Evolutionary conservation across 2,888 invertebrate genomes (phyloP), one percentile per base, ranked within the genome.

Genomic region (Quadriops clusia): DNA sequence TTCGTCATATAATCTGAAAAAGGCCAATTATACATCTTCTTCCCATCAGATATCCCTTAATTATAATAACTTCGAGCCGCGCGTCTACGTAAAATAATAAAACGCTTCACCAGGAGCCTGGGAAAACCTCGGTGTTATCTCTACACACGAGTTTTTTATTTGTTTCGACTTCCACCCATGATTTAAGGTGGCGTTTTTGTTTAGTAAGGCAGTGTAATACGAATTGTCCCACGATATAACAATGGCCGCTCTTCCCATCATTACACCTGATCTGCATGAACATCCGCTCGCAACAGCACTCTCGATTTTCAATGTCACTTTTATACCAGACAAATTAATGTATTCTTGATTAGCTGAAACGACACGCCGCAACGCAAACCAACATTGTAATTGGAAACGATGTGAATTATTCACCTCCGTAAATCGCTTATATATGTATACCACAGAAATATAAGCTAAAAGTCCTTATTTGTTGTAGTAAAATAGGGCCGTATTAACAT

Each of bases 241-340:
- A 59, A 58, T 59, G 43, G 54, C 37, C 35, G 41, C 40, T 53
- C 53, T 61, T 61, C 60, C 58, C 60, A 61, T 61, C 60, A 58
- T 61, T 61, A 61, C 59, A 55, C 57, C 52, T 56, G 59, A 60
- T 59, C 60, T 60, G 59, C 60, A 60, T 60, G 59, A 50, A 58
- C 58, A 58, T 57, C 56, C 57, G 56, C 49, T 55, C 53, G 49
- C 53, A 36, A 35, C 18, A 25, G 37, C 49, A 58, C 58, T 58
- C 58, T 58, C 58, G 55, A 53, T 59, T 57, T 60, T 59, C 59
- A 60, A 59, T 59, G 60, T 60, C 58, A 54, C 51, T 50, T 37
- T 29, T 29, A 18, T 26, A 34, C 43, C 43, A 46, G 45, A 49
- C 46, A 47, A 50, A 51, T 49, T 47, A 47, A 47, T 43, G 42